Percentiles rank a stretch among this genome's conserved stretches.
phyloP scores from a whole-genome alignment of 2,888 invertebrate species.

The Athalia rosae region DNA sequence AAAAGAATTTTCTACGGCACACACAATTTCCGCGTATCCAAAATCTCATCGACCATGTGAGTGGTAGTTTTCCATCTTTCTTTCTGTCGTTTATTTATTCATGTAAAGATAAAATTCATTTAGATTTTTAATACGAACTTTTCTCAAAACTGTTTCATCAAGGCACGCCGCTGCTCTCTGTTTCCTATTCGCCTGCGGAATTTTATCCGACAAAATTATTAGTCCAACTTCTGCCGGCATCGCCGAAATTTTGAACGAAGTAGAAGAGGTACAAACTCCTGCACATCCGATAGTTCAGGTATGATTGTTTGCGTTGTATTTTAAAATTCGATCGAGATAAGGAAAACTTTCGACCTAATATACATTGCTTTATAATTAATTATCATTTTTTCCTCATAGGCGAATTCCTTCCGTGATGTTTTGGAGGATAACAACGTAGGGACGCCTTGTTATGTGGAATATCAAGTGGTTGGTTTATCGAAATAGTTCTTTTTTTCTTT shows the following conservation, averaged over 20 bases:
- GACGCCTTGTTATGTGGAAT: slow-evolving; percentile 48
- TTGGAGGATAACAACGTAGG: slow-evolving; percentile 22
- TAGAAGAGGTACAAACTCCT: slow-evolving; percentile 27
- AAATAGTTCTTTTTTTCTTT: neutral
- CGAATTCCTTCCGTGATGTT: slow-evolving; percentile 34
- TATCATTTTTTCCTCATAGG: slow-evolving; percentile 16
- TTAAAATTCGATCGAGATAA: neutral
- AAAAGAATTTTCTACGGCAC: neutral
- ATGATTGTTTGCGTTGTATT: too few species aligned
- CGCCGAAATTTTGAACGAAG: slow-evolving; percentile 37
- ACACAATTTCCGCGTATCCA: neutral
- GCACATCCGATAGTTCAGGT: slow-evolving; percentile 3
- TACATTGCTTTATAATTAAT: neutral
- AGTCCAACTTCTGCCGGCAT: slow-evolving; percentile 35
- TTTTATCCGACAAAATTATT: neutral
- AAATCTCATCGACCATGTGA: slow-evolving; percentile 11
- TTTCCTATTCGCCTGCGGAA: neutral
- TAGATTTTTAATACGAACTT: neutral
- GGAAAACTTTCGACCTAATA: neutral
- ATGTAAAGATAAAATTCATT: neutral
- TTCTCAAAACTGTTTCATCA: neutral
- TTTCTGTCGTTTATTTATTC: too few species aligned
- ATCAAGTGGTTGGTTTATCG: slow-evolving; percentile 47
- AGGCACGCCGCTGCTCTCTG: slow-evolving; percentile 22
- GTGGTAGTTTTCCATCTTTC: neutral